phyloP scores from a whole-genome alignment of 2,888 invertebrate genomes.

The Anarsia innoxiella region DNA sequence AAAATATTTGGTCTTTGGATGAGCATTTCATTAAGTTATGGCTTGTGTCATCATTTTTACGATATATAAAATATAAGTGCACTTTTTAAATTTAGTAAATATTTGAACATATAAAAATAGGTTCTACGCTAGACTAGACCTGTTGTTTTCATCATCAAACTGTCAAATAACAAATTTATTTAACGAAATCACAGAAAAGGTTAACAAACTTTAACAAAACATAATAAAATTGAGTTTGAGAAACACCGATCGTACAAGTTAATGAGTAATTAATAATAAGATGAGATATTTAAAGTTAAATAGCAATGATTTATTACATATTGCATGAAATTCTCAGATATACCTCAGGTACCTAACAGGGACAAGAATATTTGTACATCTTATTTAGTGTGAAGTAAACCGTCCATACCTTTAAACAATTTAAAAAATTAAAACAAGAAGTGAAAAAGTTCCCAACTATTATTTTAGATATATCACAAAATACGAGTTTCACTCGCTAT shows the following conservation, averaged over 20 bases:
- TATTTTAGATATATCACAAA: slow-evolving; percentile 41
- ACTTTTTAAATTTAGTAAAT: slow-evolving; percentile 56
- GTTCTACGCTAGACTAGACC: slow-evolving; percentile 66
- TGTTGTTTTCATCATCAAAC: slow-evolving; percentile 21
- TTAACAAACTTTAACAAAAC: slow-evolving; percentile 35
- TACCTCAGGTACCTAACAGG: slow-evolving; percentile 66
- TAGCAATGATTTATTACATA: slow-evolving; percentile 15
- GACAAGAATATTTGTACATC: slow-evolving; percentile 34
- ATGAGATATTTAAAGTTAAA: slow-evolving; percentile 14
- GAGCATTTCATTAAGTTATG: slow-evolving; percentile 69
- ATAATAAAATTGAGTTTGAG: slow-evolving; percentile 61
- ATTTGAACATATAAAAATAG: slow-evolving; percentile 3
- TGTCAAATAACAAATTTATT: slow-evolving; percentile 13
- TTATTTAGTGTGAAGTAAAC: slow-evolving; percentile 21
- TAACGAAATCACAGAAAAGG: slow-evolving; percentile 55
- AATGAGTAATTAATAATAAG: slow-evolving; percentile 21
- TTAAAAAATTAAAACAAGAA: slow-evolving; percentile 1
- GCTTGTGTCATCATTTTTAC: slow-evolving; percentile 62
- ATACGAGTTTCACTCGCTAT: slow-evolving; percentile 45
- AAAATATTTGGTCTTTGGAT: slow-evolving; percentile 71
- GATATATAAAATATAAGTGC: slow-evolving; percentile 68
- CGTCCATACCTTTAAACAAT: neutral
- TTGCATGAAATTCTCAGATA: slow-evolving; percentile 35
- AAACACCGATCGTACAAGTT: slow-evolving; percentile 64
- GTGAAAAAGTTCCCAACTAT: slow-evolving; percentile 2